These are phyloP conservation scores for Acromyrmex heyeri DNA, from an alignment of 1,140 invertebrate genomes.

Conservation along the genomic window DNA sequence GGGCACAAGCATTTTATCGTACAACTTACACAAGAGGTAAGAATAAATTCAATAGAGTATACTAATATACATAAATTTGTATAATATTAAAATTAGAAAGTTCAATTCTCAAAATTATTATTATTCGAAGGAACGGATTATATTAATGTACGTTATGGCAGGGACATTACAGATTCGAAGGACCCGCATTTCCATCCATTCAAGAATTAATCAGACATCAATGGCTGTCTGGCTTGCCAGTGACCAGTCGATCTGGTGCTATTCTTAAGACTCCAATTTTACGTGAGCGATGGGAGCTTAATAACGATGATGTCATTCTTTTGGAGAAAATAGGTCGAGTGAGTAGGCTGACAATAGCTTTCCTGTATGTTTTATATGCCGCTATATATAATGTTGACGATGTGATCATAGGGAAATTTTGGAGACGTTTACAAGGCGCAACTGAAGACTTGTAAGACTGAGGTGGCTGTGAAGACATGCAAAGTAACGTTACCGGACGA, in stretches of 20 bases:
- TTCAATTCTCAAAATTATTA: slow-evolving; percentile 6
- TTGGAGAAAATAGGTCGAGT: slow-evolving; percentile 98
- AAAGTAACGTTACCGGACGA: slow-evolving; percentile 97
- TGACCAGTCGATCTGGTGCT: slow-evolving; percentile 96
- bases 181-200: slow-evolving; percentile 96
- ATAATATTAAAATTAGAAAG: slow-evolving; percentile 10
- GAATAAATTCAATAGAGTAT: not conserved
- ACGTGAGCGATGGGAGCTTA: slow-evolving; percentile 98
- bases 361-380: slow-evolving; percentile 97
- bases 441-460: slow-evolving; percentile 92
- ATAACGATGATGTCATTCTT: slow-evolving; percentile 97
- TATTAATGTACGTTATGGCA: slow-evolving; percentile 81
- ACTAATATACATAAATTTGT: not conserved
- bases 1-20: slow-evolving; percentile 99
- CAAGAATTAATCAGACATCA: slow-evolving; percentile 96
- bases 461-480: slow-evolving; percentile 98
- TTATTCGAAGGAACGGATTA: not conserved
- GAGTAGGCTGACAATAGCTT: slow-evolving; percentile 92
- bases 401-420: slow-evolving; percentile 94
- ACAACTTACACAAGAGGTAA: slow-evolving; percentile 95
- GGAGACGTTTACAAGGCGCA: slow-evolving; percentile 98
- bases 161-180: slow-evolving; percentile 97
- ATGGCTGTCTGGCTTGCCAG: slow-evolving; percentile 92
- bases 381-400: slow-evolving; percentile 84
- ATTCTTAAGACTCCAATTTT: slow-evolving; percentile 95